Evolutionary conservation across 64 coral and sea anemone genomes (phyloP), one percentile per base, ranked within the genome.

Genomic region (Catalaphyllia jardinei): DNA sequence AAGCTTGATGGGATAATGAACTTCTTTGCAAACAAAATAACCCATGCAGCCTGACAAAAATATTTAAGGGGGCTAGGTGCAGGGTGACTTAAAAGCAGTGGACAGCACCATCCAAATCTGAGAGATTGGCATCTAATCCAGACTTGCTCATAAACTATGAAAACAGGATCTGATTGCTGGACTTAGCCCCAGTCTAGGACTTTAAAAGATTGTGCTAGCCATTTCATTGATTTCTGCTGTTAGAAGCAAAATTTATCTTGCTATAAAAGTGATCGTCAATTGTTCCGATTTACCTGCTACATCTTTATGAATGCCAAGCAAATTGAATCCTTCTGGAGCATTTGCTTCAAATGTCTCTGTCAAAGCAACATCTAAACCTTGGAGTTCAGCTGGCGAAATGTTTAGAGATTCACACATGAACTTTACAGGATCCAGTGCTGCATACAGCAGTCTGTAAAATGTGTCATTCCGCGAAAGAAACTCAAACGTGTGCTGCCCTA

Each of bases 361-460:
- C 39, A 92, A 46, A 65, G 62, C 24, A 22, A 59, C n/a, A 54
- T 92, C 90, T 35, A 92, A 76, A 1, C 30, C 62, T 31, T 46
- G 42, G 17, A 87, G 30, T 71, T 92, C 90, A 64, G 17, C 29
- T 65, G 82, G 73, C 15, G 83, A 79, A 22, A 92, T 79, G 8
- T 73, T 39, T 11, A 92, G 83, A 12, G 90, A 74, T 62, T 92
- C 90, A 61, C 90, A 92, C 90, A 92, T 92, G 31, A 92, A 92
- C 61, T 24, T 87, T 2, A 92, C 62, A 61, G 90, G 82, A 86
- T 87, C 81, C 42, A 75, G 72, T 65, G 82, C 61, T 35, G 17
- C 65, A 35, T 72, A 49, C 20, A 92, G 74, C 60, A 92, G 46
- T 76, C 86, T 39, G 10, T 84, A 75, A 52, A 92, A 33, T 24